These are phyloP conservation scores for Limnephilus auricula DNA, from an alignment of 2,888 invertebrate genomes.

Conservation along the genomic window DNA sequence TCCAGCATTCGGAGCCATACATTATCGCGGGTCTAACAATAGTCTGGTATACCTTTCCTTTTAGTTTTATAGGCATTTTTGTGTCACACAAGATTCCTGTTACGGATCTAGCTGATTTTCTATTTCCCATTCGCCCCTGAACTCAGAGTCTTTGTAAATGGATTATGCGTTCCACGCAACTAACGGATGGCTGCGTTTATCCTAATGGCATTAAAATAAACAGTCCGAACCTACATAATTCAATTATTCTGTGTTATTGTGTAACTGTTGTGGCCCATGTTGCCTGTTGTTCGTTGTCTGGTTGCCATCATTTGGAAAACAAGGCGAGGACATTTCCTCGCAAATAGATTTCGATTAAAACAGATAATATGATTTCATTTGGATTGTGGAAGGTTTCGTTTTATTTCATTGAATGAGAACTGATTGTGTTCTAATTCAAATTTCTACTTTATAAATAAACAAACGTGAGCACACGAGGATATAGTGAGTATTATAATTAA, in stretches of 20 bases:
- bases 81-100: too few species aligned
- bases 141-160: constrained; percentile 34
- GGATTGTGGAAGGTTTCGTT: neutral
- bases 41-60: too few species aligned
- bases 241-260: constrained; percentile 23
- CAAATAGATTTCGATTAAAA: neutral
- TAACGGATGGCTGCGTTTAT: constrained; percentile 49
- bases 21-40: too few species aligned
- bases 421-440: neutral
- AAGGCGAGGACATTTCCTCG: neutral
- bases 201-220: constrained; percentile 49
- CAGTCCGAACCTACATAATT: constrained; percentile 29
- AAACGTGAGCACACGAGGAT: neutral
- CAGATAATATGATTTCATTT: neutral
- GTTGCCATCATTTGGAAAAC: neutral
- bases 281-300: neutral
- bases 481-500: neutral
- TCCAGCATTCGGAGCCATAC: too few species aligned
- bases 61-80: too few species aligned
- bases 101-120: too few species aligned
- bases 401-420: neutral
- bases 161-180: constrained; percentile 43
- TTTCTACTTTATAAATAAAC: neutral
- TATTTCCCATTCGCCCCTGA: neutral
- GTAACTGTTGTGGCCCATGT: neutral